Evolutionary conservation across 1,140 invertebrate species (phyloP).

Genomic region (Orchesella cincta): DNA sequence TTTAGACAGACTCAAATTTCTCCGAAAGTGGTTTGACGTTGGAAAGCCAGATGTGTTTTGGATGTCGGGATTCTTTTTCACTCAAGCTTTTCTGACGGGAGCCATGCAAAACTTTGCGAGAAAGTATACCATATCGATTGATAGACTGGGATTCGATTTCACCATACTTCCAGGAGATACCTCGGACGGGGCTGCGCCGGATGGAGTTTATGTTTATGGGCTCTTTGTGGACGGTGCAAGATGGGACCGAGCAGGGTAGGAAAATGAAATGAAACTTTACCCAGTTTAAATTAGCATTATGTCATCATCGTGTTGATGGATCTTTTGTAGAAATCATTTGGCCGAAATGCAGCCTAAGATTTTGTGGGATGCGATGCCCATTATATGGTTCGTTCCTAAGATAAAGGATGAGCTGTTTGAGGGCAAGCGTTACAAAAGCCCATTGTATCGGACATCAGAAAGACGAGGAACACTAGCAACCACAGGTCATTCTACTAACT

Average conservation of each 20-base stretch:
- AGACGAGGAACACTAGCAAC: conserved; percentile 71
- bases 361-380: conserved; percentile 53
- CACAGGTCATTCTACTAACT: conserved; percentile 80
- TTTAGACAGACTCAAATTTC: conserved; percentile 69
- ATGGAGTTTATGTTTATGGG: conserved; percentile 62
- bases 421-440: conserved; percentile 67
- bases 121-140: conserved; percentile 78
- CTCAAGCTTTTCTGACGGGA: conserved; percentile 91
- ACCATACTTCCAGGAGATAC: conserved; percentile 68
- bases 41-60: conserved; percentile 83
- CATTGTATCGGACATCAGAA: conserved; percentile 85
- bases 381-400: conserved; percentile 51
- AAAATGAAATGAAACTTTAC: background rate
- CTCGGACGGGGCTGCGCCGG: conserved; percentile 47
- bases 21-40: conserved; percentile 83
- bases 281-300: background rate
- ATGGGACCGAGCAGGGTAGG: conserved; percentile 68
- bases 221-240: conserved; percentile 86
- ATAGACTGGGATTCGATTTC: conserved; percentile 81
- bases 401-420: conserved; percentile 37
- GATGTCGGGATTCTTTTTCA: conserved; percentile 94
- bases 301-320: background rate
- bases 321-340: background rate
- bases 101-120: conserved; percentile 88
- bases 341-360: conserved; percentile 27